Evolutionary conservation across 2,888 invertebrate genomes (phyloP).

Genomic region (Cancer borealis): DNA sequence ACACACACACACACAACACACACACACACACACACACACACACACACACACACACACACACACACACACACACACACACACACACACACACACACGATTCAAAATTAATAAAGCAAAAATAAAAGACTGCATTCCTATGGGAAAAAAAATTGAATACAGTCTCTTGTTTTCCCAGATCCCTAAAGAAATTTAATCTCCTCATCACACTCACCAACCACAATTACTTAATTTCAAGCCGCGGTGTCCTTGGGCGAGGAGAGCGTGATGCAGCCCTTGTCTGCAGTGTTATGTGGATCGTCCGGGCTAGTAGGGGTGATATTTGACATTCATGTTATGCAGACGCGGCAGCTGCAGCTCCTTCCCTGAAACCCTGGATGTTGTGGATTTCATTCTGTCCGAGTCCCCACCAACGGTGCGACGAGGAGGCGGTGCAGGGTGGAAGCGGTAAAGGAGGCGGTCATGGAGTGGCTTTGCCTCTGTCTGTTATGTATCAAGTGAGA

Average conservation of each 20-base stretch:
- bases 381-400: slow-evolving; percentile 4
- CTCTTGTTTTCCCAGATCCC: not conserved
- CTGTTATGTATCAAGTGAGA: slow-evolving; percentile 29
- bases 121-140: not conserved
- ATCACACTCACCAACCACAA: slow-evolving; percentile 12
- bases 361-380: slow-evolving; percentile 37
- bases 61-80: slow-evolving; percentile 45
- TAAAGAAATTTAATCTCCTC: not conserved
- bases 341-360: slow-evolving; percentile 1
- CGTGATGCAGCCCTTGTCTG: not conserved
- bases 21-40: slow-evolving; percentile 5
- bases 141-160: not conserved
- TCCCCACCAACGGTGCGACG: not conserved
- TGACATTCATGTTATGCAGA: slow-evolving; percentile 56
- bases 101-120: not conserved
- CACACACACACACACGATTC: slow-evolving; percentile 1
- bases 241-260: not conserved
- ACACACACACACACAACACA: too few relatives aligned
- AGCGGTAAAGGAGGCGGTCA: not conserved
- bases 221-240: not conserved
- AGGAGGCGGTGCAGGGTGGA: not conserved
- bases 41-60: slow-evolving; percentile 45
- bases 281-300: not conserved
- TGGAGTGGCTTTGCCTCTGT: not conserved
- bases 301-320: not conserved